These are phyloP conservation scores for Lysandra bellargus DNA, from an alignment of 2,888 invertebrate species.

Conservation along the genomic window DNA sequence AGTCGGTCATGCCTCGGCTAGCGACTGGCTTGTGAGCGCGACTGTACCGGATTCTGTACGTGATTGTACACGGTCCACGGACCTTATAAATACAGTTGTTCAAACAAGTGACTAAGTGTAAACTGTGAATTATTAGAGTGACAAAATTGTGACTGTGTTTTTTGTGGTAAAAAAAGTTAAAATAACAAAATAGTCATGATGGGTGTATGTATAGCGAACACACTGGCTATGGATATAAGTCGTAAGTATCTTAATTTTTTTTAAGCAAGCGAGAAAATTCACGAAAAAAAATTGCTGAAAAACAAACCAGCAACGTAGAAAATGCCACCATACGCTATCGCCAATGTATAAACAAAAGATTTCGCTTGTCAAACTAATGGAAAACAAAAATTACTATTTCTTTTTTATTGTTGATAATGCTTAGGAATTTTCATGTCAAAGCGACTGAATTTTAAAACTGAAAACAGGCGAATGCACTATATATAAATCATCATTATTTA, in stretches of 20 bases:
- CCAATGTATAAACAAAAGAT: not conserved
- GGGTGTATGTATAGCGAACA: conserved; percentile 69
- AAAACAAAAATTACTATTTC: too few species aligned
- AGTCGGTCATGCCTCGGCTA: conserved; percentile 27
- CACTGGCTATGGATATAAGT: conserved; percentile 71
- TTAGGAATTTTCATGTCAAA: not conserved
- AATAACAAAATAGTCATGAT: conserved; percentile 45
- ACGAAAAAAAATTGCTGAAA: not conserved
- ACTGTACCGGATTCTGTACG: not conserved
- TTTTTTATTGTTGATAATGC: not conserved
- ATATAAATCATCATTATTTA: too few species aligned
- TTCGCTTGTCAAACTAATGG: not conserved
- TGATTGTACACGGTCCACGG: not conserved
- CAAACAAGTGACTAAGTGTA: conserved; percentile 20
- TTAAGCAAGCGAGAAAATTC: not conserved
- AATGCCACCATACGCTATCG: not conserved
- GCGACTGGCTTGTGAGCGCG: conserved; percentile 20
- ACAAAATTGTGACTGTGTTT: conserved; percentile 4
- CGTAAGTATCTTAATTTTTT: conserved; percentile 56
- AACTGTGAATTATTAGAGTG: conserved; percentile 7
- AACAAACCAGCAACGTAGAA: not conserved
- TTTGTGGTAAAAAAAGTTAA: not conserved
- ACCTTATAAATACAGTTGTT: conserved; percentile 13
- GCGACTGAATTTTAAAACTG: not conserved
- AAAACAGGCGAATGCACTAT: not conserved